phyloP scores from a whole-genome alignment of 2,113 vertebrate genomes.

The Stigmatopora argus region DNA sequence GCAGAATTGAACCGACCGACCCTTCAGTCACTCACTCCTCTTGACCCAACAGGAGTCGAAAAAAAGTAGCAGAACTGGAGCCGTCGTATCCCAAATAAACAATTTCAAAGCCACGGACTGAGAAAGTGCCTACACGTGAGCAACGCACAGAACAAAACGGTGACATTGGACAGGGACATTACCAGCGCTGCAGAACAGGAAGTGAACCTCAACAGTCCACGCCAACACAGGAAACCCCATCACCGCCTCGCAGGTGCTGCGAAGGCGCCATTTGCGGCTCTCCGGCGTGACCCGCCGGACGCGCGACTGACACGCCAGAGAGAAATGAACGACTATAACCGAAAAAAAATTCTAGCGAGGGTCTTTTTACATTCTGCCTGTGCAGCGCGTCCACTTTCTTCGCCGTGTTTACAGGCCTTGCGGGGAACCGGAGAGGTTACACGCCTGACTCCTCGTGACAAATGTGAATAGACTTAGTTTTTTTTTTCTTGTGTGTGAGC shows the following conservation, averaged over 20 bases:
- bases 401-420: conserved; percentile 58
- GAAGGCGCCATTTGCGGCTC: conserved; percentile 40
- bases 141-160: conserved; percentile 59
- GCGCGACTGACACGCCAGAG: conserved; percentile 9
- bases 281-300: conserved; percentile 41
- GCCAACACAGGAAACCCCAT: conserved; percentile 59
- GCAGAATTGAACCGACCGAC: conserved; percentile 10
- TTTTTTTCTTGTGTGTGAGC: conserved; percentile 31
- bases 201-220: conserved; percentile 60
- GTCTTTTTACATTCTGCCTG: conserved; percentile 57
- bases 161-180: conserved; percentile 65
- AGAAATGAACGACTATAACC: conserved; percentile 18
- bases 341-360: conserved; percentile 33
- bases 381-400: conserved; percentile 51
- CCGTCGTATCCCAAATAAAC: neutral
- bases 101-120: conserved; percentile 30
- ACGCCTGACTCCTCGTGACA: conserved; percentile 10
- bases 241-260: conserved; percentile 48
- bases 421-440: conserved; percentile 34
- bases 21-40: neutral
- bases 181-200: conserved; percentile 61
- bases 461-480: conserved; percentile 44
- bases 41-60: too few species aligned
- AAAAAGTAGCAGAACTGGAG: conserved; percentile 9
- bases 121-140: conserved; percentile 63